Evolutionary conservation across 2,888 invertebrate species (phyloP).

Genomic region (Xylota sylvarum): DNA sequence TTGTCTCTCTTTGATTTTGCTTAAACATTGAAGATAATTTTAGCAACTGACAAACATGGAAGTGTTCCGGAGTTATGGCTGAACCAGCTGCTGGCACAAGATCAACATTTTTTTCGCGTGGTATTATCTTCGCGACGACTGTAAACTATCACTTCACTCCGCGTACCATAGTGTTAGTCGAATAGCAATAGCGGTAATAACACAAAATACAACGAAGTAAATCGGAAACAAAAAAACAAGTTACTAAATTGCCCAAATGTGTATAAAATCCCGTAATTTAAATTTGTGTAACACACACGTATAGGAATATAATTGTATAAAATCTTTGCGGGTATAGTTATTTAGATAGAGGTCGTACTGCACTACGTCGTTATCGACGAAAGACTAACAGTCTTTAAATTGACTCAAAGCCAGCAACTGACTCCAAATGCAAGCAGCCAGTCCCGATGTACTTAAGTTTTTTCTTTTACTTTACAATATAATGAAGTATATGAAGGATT

Average conservation of each 20-base stretch:
- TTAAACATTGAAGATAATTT: neutral
- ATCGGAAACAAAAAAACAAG: neutral
- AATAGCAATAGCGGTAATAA: constrained; percentile 2
- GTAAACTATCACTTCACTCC: neutral
- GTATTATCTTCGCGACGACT: neutral
- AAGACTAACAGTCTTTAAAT: constrained; percentile 49
- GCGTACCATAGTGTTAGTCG: neutral
- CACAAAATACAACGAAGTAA: neutral
- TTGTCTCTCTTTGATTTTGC: neutral
- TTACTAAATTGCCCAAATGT: neutral
- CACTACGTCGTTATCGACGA: constrained; percentile 38
- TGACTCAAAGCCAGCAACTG: constrained; percentile 33
- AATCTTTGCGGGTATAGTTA: constrained; percentile 7
- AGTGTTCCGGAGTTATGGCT: neutral
- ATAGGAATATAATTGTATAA: constrained; percentile 4
- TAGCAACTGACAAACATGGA: neutral
- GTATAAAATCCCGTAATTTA: constrained; percentile 3
- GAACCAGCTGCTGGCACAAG: neutral
- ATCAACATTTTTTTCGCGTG: neutral
- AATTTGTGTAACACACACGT: constrained; percentile 10
- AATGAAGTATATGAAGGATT: constrained; percentile 29
- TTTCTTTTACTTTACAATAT: constrained; percentile 34
- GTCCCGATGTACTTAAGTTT: constrained; percentile 34
- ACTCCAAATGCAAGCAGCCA: constrained; percentile 40
- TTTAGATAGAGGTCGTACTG: constrained; percentile 25